Evolutionary conservation across 2,888 invertebrate genomes (phyloP).

Genomic region (Conomelus anceps): DNA sequence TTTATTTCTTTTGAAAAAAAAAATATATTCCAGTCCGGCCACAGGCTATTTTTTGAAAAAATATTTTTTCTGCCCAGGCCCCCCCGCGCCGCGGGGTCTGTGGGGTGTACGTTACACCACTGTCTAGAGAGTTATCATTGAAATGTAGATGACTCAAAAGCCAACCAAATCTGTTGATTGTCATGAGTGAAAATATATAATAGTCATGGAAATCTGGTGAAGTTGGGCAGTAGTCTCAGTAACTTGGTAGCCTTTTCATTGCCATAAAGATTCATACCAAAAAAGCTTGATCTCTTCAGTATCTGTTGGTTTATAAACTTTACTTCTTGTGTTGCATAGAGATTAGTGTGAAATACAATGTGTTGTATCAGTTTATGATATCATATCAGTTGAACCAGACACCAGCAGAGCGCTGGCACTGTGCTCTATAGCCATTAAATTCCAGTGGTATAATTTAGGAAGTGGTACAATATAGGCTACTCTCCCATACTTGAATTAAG

Average conservation of each 20-base stretch:
- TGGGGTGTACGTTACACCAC: too few relatives aligned
- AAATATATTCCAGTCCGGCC: too few relatives aligned
- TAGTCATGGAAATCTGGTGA: constrained; percentile 9
- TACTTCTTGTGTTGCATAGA: background rate
- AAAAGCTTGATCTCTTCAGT: background rate
- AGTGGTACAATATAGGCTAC: too few relatives aligned
- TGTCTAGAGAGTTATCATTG: background rate
- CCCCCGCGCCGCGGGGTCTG: too few relatives aligned
- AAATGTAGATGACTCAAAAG: background rate
- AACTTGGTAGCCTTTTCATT: background rate
- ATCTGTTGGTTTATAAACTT: background rate
- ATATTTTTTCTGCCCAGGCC: too few relatives aligned
- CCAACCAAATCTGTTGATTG: constrained; percentile 7
- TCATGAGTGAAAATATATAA: background rate
- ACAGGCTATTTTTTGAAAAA: too few relatives aligned
- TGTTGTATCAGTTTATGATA: constrained; percentile 3
- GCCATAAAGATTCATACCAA: background rate
- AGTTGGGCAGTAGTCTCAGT: background rate
- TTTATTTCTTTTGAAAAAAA: too few relatives aligned
- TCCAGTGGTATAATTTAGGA: too few relatives aligned
- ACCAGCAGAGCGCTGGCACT: too few relatives aligned
- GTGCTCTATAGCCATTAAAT: too few relatives aligned
- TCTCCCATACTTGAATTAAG: too few relatives aligned
- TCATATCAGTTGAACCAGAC: too few relatives aligned
- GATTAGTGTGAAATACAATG: background rate